Conservation (phyloP, 1,140 invertebrate genomes). For the Penaeus japonicus region DNA sequence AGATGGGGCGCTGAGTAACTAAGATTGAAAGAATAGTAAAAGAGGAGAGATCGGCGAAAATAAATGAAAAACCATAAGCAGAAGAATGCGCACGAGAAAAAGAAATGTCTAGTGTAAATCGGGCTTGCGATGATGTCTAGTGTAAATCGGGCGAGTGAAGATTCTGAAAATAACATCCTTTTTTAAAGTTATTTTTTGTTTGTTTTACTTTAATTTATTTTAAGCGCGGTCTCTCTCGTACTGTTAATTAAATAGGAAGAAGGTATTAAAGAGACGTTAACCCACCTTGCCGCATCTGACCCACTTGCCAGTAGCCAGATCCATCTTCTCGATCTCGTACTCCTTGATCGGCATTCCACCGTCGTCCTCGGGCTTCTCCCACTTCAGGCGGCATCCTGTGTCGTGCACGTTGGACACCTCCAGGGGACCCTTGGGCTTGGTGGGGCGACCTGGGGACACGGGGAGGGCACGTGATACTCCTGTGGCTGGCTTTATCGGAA, state of each 20-base stretch:
- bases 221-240: constrained; percentile 10
- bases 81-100: no score
- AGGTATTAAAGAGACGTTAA: neutral
- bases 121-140: no score
- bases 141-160: no score
- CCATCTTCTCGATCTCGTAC: constrained; percentile 94
- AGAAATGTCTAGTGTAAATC: no score
- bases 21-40: no score
- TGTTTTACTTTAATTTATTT: constrained; percentile 18
- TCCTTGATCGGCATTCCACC: constrained; percentile 92
- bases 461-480: no score
- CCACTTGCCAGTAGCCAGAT: constrained; percentile 88
- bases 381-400: constrained; percentile 85
- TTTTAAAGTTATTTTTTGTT: no score
- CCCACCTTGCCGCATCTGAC: constrained; percentile 71
- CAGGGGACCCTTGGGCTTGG: constrained; percentile 86
- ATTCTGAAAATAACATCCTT: no score
- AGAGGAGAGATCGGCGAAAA: no score
- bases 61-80: no score
- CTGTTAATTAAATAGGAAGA: constrained; percentile 15
- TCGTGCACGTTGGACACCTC: constrained; percentile 92
- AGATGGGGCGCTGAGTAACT: neutral
- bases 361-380: constrained; percentile 92
- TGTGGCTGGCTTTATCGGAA: no score
- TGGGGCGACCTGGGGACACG: constrained; percentile 72